Conservation (phyloP, 2,888 invertebrate genomes). For the Helleia helle region DNA sequence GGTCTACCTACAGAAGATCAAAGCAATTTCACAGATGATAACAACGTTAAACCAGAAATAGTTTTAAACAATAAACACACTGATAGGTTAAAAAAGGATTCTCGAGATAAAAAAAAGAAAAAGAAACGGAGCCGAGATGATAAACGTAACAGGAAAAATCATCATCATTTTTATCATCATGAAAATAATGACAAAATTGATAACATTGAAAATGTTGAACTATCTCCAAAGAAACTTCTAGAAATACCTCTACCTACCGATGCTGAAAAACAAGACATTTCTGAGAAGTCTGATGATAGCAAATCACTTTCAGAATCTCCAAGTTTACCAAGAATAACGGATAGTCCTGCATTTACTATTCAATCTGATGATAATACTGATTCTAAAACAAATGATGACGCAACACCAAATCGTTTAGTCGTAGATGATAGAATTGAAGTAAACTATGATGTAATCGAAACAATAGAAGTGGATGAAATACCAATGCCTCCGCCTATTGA, state of each 20-base stretch:
- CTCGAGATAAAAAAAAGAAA: constrained; percentile 88
- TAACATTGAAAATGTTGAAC: constrained; percentile 29
- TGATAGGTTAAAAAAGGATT: constrained; percentile 69
- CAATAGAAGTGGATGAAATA: constrained; percentile 49
- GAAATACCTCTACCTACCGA: constrained; percentile 58
- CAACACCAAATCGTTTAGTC: constrained; percentile 22
- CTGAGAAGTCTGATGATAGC: constrained; percentile 41
- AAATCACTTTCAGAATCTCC: constrained; percentile 66
- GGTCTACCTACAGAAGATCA: constrained; percentile 34
- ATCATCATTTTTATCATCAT: constrained; percentile 78
- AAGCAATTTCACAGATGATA: constrained; percentile 68
- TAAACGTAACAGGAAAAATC: constrained; percentile 78
- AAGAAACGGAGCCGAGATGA: constrained; percentile 89
- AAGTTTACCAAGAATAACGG: constrained; percentile 77
- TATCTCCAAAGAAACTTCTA: constrained; percentile 42
- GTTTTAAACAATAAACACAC: constrained; percentile 22
- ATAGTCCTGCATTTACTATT: constrained; percentile 69
- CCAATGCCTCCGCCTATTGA: constrained; percentile 58
- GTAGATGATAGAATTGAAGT: constrained; percentile 33
- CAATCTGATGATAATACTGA: constrained; percentile 33
- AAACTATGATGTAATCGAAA: constrained; percentile 36
- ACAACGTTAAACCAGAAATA: constrained; percentile 17
- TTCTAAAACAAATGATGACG: constrained; percentile 21
- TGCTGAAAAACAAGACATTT: constrained; percentile 29
- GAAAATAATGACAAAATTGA: constrained; percentile 43